Evolutionary conservation across 2,888 invertebrate genomes (phyloP), one percentile per base, ranked within the genome.

Genomic region (Lithophane socia): DNA sequence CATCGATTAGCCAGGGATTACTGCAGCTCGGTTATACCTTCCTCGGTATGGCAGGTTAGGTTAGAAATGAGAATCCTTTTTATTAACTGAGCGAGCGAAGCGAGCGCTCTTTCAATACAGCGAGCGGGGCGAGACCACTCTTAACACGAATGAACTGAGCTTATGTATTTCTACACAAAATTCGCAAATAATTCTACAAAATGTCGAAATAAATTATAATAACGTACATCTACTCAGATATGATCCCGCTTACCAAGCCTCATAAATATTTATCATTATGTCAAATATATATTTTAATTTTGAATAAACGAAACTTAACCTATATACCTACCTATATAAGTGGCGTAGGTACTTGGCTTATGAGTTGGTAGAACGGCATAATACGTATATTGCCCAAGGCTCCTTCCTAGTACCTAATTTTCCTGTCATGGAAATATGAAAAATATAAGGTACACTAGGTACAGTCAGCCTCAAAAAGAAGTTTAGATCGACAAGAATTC

Each of bases 211-310:
- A n/a, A 29, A 52, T 69, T 61, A 54, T 61, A 61, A 54, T 44
- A 63, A 37, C 10, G 42, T 72, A 52, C 24, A 29, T 12, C 44
- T 47, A 37, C 13, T 18, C 73, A 37, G 21, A 56, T 47, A 72
- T 13, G 44, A 54, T 63, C 37, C 54, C 21, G 73, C 29, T 47
- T 42, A 8, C 21, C 9, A 47, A 47, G 73, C 73, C 54, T 79
- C 16, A 77, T 77, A 42, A 37, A 80, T 72, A 80, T 72, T 54
- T 44, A 52, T 67, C 24, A 77, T 58, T 44, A 44, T 42, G 13
- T 24, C 16, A 49, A 37, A 66, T 42, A 24, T n/a, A 21, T 37
- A 37, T 37, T 56, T 54, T 29, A 44, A 77, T 77, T n/a, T 21
- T 47, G 16, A 21, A 21, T 47, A 56, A 21, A 37, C 24, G 7